phyloP scores from a whole-genome alignment of 2,888 invertebrate species.

The Acrobasis repandana region DNA sequence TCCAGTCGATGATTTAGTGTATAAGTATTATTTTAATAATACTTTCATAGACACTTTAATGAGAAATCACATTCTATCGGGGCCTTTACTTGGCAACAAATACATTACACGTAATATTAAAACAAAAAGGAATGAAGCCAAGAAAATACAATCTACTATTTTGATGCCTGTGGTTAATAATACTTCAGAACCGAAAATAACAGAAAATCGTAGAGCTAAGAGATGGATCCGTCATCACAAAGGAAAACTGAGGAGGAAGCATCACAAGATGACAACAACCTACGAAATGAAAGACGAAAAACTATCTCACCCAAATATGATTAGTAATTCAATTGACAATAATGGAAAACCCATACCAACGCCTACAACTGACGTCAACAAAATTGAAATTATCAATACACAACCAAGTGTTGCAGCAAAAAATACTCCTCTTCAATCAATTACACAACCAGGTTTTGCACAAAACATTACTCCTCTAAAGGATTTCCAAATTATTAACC shows the following conservation, averaged over 20 bases:
- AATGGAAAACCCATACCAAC: neutral
- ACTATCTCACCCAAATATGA: slow-evolving; percentile 21
- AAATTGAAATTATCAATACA: neutral
- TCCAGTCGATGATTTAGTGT: slow-evolving; percentile 68
- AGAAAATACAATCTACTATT: slow-evolving; percentile 43
- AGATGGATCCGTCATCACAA: slow-evolving; percentile 64
- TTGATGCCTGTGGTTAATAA: slow-evolving; percentile 53
- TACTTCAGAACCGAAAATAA: slow-evolving; percentile 10
- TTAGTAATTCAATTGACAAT: neutral
- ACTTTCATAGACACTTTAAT: slow-evolving; percentile 70
- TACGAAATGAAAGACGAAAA: slow-evolving; percentile 27
- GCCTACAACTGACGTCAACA: neutral
- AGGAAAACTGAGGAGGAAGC: slow-evolving; percentile 40
- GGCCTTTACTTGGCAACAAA: slow-evolving; percentile 42
- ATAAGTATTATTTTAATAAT: slow-evolving; percentile 76
- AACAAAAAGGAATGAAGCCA: slow-evolving; percentile 51
- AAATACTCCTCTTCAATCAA: neutral
- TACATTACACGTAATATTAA: slow-evolving; percentile 44
- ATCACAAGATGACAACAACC: slow-evolving; percentile 31
- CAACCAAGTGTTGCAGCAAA: neutral
- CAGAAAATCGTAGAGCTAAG: slow-evolving; percentile 44
- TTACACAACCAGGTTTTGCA: neutral
- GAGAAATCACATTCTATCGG: slow-evolving; percentile 58
- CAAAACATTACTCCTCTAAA: neutral
- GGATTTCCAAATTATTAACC: slow-evolving; percentile 17